Evolutionary conservation across 2,113 vertebrate genomes (phyloP).

Genomic region (Gallinago media): DNA sequence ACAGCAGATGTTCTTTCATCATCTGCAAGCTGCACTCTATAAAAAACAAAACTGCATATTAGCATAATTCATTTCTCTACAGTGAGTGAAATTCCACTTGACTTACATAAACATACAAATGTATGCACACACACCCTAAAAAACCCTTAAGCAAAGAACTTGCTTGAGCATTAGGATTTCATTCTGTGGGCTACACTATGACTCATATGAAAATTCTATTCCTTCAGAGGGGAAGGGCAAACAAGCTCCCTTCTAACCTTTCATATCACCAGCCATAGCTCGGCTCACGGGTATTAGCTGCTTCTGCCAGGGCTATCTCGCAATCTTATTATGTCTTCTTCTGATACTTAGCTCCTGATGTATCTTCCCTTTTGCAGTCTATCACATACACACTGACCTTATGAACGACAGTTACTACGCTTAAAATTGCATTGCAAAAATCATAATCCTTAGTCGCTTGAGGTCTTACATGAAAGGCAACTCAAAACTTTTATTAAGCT

Average conservation of each 20-base stretch:
- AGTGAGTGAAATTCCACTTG: conserved; percentile 1
- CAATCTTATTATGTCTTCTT: background rate
- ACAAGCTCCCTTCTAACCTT: background rate
- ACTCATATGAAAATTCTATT: background rate
- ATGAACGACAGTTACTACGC: background rate
- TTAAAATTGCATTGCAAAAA: background rate
- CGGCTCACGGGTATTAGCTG: background rate
- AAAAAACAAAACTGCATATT: conserved; percentile 32
- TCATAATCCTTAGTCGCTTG: background rate
- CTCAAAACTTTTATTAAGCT: background rate
- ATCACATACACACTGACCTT: background rate
- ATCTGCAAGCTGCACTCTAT: conserved; percentile 53
- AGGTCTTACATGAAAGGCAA: background rate
- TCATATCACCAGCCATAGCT: background rate
- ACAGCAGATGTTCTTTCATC: background rate
- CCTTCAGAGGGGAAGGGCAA: background rate
- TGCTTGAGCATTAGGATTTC: background rate
- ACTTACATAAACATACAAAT: background rate
- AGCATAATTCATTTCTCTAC: background rate
- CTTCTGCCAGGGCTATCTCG: background rate
- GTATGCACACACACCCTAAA: background rate
- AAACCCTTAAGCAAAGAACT: conserved; percentile 1
- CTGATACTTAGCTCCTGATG: background rate
- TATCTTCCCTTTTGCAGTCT: background rate
- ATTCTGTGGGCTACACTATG: background rate